These are phyloP conservation scores for Trissolcus brochymenae DNA, from an alignment of 2,888 invertebrate genomes.

Conservation along the genomic window DNA sequence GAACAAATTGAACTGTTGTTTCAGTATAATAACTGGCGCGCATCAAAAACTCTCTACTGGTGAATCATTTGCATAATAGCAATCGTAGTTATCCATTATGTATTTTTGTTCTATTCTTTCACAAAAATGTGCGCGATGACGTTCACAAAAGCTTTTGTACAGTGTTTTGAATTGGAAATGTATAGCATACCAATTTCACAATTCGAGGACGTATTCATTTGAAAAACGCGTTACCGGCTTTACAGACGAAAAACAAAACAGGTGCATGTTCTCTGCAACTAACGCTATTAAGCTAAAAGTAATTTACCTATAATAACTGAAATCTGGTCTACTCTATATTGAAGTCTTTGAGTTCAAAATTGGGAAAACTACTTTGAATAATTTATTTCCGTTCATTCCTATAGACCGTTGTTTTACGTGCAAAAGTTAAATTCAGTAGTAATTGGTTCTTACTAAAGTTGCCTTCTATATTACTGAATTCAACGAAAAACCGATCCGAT, in stretches of 20 bases:
- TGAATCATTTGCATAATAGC: neutral
- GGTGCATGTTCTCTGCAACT: neutral
- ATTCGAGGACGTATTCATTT: slow-evolving; percentile 19
- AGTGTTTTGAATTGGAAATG: slow-evolving; percentile 27
- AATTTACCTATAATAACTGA: slow-evolving; percentile 8
- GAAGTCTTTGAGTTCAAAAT: slow-evolving; percentile 4
- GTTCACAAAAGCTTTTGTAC: slow-evolving; percentile 37
- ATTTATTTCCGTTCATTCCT: slow-evolving; percentile 17
- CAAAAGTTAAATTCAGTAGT: slow-evolving; percentile 30
- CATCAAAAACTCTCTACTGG: too few species aligned
- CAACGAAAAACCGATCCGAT: neutral
- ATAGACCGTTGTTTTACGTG: slow-evolving; percentile 23
- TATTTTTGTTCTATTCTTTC: slow-evolving; percentile 13
- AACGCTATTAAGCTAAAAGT: neutral
- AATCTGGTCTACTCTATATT: neutral
- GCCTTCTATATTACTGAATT: slow-evolving; percentile 5
- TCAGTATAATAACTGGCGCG: too few species aligned
- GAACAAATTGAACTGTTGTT: too few species aligned
- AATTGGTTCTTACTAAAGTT: slow-evolving; percentile 29
- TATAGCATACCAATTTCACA: slow-evolving; percentile 26
- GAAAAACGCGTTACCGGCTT: slow-evolving; percentile 15
- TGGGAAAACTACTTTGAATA: slow-evolving; percentile 25
- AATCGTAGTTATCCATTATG: neutral
- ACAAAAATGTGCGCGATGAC: slow-evolving; percentile 27
- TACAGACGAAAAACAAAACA: slow-evolving; percentile 11